phyloP scores from a whole-genome alignment of 2,797 vertebrate species.

The Muscicapa comitata region DNA sequence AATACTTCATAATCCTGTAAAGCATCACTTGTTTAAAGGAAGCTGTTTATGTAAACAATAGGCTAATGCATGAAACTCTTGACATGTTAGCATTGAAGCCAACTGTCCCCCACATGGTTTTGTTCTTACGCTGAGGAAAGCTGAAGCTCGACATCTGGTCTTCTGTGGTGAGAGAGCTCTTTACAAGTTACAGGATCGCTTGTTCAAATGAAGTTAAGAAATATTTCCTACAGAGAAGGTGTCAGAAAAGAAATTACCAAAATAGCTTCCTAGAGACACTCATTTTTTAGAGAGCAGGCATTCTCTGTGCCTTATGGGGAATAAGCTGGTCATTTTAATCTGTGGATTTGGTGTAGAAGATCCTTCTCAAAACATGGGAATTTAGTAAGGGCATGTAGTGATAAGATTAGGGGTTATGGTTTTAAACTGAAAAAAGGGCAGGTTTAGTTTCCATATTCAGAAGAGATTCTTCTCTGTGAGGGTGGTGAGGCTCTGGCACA shows the following conservation, averaged over 20 bases:
- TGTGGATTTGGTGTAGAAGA: background rate
- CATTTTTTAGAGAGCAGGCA: background rate
- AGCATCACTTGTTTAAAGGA: constrained; percentile 38
- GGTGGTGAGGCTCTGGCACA: background rate
- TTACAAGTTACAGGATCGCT: background rate
- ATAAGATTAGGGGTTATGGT: background rate
- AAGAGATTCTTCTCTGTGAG: background rate
- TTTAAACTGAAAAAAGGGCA: background rate
- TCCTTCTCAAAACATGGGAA: background rate
- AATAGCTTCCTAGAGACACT: background rate
- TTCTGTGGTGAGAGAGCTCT: background rate
- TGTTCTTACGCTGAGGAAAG: background rate
- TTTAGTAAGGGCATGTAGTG: background rate
- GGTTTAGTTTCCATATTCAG: background rate
- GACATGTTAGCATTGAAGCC: constrained; percentile 31
- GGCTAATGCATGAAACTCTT: constrained; percentile 21
- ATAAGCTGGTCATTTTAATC: background rate
- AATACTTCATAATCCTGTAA: constrained; percentile 23
- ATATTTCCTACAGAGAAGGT: background rate
- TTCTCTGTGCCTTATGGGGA: background rate
- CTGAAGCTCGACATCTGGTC: constrained; percentile 34
- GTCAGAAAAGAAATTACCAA: background rate
- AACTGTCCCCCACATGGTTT: constrained; percentile 2
- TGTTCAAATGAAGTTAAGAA: background rate
- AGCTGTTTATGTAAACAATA: constrained; percentile 43